These are phyloP conservation scores for Latheticus oryzae DNA, from an alignment of 2,888 invertebrate species.

Conservation along the genomic window DNA sequence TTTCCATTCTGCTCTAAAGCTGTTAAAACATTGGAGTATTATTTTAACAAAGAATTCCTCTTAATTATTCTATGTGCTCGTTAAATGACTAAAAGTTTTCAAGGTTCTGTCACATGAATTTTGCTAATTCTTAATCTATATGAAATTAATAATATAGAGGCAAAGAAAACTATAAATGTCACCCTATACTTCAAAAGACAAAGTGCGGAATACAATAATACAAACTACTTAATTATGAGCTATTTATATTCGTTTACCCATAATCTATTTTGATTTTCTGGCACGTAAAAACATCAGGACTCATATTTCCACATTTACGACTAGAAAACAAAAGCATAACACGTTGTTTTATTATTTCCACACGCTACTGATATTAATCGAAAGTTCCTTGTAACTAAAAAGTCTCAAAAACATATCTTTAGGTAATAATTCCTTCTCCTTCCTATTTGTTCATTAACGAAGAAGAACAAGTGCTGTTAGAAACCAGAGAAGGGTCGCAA, in stretches of 20 bases:
- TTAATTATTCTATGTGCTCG: no score
- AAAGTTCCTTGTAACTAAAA: neutral
- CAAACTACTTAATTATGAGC: conserved; percentile 7
- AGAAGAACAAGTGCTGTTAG: conserved; percentile 33
- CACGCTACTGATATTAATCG: neutral
- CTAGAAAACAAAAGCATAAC: conserved; percentile 22
- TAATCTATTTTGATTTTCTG: conserved; percentile 7
- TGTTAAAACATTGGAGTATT: no score
- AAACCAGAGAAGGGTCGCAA: conserved; percentile 47
- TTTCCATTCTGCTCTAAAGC: no score
- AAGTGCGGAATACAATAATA: no score
- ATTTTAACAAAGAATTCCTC: no score
- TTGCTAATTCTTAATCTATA: no score
- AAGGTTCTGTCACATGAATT: no score
- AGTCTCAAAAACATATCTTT: neutral
- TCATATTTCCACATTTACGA: conserved; percentile 24
- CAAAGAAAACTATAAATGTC: no score
- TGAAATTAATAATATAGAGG: no score
- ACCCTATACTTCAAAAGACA: no score
- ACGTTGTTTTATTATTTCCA: conserved; percentile 6
- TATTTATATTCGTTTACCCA: conserved; percentile 12
- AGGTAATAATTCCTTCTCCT: conserved; percentile 20
- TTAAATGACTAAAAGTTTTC: no score
- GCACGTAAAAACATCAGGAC: conserved; percentile 3
- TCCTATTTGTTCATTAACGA: conserved; percentile 43